Conservation (phyloP, 2,888 invertebrate species). For the Bedellia somnulentella region DNA sequence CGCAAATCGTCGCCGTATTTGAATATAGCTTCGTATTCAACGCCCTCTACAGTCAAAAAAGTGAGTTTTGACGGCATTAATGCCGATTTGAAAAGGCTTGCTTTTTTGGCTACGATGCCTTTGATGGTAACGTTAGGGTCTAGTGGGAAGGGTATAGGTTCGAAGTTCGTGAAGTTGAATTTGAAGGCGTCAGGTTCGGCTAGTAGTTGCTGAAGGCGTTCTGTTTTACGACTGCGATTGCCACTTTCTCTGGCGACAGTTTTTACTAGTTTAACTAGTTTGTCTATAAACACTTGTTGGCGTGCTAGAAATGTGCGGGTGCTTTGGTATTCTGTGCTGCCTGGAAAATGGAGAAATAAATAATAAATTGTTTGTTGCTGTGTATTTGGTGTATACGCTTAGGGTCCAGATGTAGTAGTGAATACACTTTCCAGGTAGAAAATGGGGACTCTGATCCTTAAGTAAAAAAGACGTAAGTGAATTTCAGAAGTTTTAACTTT, state of each 20-base stretch:
- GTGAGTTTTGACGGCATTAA: conserved; percentile 92
- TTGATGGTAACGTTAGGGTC: conserved; percentile 90
- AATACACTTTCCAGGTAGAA: too few relatives aligned
- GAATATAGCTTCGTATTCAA: conserved; percentile 93
- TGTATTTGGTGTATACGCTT: background rate
- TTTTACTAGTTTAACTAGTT: conserved; percentile 85
- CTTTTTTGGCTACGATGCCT: conserved; percentile 86
- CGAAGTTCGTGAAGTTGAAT: conserved; percentile 86
- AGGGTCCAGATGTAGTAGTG: too few relatives aligned
- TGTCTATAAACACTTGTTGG: conserved; percentile 90
- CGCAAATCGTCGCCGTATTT: conserved; percentile 97
- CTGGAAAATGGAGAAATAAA: conserved; percentile 17
- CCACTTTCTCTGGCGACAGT: conserved; percentile 88
- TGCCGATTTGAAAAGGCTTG: conserved; percentile 93
- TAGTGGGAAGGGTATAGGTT: conserved; percentile 90
- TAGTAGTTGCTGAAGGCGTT: conserved; percentile 81
- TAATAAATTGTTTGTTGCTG: background rate
- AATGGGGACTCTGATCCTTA: too few relatives aligned
- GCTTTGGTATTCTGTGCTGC: conserved; percentile 70
- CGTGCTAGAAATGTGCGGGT: conserved; percentile 76
- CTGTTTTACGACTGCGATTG: conserved; percentile 89
- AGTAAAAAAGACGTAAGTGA: too few relatives aligned
- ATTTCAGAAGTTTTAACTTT: too few relatives aligned
- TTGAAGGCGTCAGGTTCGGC: conserved; percentile 80
- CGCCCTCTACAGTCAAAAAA: conserved; percentile 79